Evolutionary conservation across 2,888 invertebrate genomes (phyloP), one percentile per base, ranked within the genome.

Genomic region (Pogonocherus hispidulus): DNA sequence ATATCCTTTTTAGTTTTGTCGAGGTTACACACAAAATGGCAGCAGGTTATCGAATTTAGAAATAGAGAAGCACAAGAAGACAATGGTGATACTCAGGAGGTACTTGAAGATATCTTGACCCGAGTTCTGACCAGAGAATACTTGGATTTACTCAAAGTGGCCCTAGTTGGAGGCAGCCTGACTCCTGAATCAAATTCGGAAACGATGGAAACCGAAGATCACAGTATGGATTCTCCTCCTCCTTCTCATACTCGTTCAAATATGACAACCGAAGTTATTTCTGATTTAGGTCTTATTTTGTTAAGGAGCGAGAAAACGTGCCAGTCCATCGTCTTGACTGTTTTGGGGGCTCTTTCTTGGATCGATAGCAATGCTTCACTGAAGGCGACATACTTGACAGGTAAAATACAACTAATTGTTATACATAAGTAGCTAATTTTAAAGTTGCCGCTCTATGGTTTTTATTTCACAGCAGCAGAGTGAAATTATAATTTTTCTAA

Each of bases 71-170:
- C 91, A 59, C 87, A 93, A 9, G 93, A 92, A 73, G 93, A 93
- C 76, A 93, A 94, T 74, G 91, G 92, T 59, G 93, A 94, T 81
- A 90, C 93, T 1, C 94, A 94, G 82, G 95, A 95, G 83, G 93
- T 95, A 1, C 87, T 95, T 1, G 94, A 95, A 80, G 95, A 95
- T 79, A 94, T 95, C 87, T 87, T 97, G 55, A 94, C 95, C 69
- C 88, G 96, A 66, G 93, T 94, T 66, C 86, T 97, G 63, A 95
- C 96, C 0, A 89, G 96, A 68, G 97, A 97, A 84, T 95, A 97
- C 81, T 86, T 97, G 22, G 96, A 96, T 77, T 90, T 97, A 1
- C 84, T 97, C 0, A 85, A 90, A 86, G 91, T 92, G 22, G 92
- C 91, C 1, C 84, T 95, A 3, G 92, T 94, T 20, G 94, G 94